These are phyloP conservation scores for Apteryx mantelli DNA, from an alignment of 2,113 vertebrate genomes.

Conservation along the genomic window DNA sequence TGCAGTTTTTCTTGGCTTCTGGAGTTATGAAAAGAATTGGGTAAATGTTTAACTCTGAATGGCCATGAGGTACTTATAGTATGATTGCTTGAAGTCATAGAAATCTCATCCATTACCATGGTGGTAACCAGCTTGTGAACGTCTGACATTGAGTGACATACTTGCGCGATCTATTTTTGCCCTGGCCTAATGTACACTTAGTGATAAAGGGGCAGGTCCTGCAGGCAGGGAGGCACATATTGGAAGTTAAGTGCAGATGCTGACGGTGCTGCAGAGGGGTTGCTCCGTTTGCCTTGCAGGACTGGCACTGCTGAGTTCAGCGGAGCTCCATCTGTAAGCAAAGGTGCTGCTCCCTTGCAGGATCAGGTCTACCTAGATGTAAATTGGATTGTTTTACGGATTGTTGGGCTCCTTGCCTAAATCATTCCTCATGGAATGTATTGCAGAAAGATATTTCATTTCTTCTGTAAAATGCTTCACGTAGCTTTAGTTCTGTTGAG, in stretches of 20 bases:
- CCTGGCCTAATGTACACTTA: background rate
- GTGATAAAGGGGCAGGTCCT: background rate
- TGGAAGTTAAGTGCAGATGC: background rate
- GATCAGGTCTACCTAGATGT: background rate
- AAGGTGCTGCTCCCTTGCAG: background rate
- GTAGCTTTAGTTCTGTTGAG: background rate
- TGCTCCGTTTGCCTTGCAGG: background rate
- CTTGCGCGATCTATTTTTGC: background rate
- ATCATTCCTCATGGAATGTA: background rate
- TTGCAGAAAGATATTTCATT: background rate
- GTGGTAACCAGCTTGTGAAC: slow-evolving; percentile 1
- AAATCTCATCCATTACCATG: background rate
- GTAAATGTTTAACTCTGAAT: background rate
- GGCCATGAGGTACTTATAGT: background rate
- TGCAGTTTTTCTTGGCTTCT: background rate
- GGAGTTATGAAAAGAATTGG: background rate
- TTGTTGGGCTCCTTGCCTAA: background rate
- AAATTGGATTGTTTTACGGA: background rate
- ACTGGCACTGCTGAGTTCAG: background rate
- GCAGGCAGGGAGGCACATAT: background rate
- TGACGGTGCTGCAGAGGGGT: rapidly evolving
- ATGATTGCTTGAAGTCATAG: background rate
- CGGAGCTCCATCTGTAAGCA: background rate
- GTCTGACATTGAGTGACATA: background rate
- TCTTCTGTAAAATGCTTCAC: background rate